Conservation (phyloP, 2,113 vertebrate genomes). For the Chionomys nivalis region DNA sequence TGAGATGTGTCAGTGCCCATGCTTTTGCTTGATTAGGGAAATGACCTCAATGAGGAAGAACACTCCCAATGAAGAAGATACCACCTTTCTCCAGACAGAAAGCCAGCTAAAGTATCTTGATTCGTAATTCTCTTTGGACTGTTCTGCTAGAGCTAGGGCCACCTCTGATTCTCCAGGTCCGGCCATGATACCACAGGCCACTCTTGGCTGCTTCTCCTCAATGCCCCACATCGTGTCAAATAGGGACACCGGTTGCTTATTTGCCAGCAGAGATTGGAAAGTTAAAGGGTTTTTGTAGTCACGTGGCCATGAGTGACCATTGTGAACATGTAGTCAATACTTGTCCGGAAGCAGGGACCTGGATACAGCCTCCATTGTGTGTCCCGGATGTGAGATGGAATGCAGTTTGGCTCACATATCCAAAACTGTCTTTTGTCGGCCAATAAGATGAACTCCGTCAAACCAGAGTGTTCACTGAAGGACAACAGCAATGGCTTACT, state of each 20-base stretch:
- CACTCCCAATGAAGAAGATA: background rate
- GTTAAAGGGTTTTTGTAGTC: background rate
- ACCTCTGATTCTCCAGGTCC: background rate
- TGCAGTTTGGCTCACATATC: background rate
- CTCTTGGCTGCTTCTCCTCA: background rate
- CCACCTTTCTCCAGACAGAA: background rate
- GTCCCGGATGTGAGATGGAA: background rate
- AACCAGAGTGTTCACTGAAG: background rate
- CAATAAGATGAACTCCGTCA: background rate
- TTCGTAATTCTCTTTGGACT: background rate
- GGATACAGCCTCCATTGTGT: background rate
- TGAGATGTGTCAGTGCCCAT: rapidly evolving
- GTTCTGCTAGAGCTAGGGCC: background rate
- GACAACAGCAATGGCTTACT: background rate
- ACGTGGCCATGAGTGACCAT: rapidly evolving
- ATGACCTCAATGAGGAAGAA: background rate
- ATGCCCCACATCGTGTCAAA: background rate
- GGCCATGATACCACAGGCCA: background rate
- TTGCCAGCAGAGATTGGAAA: background rate
- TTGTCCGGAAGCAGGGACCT: background rate
- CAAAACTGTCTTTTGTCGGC: background rate
- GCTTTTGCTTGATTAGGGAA: background rate
- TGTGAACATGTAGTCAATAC: background rate
- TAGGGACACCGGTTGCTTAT: background rate
- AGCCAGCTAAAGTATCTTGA: background rate